phyloP scores from a whole-genome alignment of 2,888 invertebrate genomes.

The Syrista parreyssii region DNA sequence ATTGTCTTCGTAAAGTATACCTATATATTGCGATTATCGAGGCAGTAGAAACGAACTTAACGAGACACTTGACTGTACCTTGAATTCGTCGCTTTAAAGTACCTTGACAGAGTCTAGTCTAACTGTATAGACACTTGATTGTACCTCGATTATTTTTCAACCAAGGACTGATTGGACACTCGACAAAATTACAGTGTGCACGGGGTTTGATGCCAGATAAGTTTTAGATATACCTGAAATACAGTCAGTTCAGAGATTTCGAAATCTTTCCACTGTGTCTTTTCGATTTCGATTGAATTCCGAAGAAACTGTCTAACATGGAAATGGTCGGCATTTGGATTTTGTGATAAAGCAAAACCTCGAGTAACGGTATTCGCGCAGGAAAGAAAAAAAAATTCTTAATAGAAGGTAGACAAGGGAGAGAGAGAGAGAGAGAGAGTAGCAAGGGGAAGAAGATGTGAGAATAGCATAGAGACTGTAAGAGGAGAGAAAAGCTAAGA shows the following conservation, averaged over 20 bases:
- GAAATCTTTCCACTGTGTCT: not conserved
- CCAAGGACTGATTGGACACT: not conserved
- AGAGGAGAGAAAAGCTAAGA: not conserved
- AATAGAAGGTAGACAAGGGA: not conserved
- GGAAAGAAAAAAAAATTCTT: not conserved
- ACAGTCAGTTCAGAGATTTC: not conserved
- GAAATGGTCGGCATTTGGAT: not conserved
- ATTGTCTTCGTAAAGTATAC: too few relatives aligned
- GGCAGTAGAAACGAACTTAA: too few relatives aligned
- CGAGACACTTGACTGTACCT: too few relatives aligned
- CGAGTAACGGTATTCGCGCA: not conserved
- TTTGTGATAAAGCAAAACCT: not conserved
- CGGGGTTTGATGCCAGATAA: not conserved
- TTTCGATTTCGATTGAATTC: not conserved
- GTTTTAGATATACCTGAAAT: not conserved
- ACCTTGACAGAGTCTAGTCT: too few relatives aligned
- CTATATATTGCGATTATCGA: too few relatives aligned
- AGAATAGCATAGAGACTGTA: not conserved
- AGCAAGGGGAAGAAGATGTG: slow-evolving; percentile 11
- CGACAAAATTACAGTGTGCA: not conserved
- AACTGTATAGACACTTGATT: too few relatives aligned
- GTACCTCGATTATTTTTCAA: too few relatives aligned
- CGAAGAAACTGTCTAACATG: not conserved
- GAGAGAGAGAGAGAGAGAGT: not conserved
- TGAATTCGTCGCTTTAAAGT: too few relatives aligned